Conservation (phyloP, 2,797 vertebrate genomes). For the Gymnothorax javanicus region DNA sequence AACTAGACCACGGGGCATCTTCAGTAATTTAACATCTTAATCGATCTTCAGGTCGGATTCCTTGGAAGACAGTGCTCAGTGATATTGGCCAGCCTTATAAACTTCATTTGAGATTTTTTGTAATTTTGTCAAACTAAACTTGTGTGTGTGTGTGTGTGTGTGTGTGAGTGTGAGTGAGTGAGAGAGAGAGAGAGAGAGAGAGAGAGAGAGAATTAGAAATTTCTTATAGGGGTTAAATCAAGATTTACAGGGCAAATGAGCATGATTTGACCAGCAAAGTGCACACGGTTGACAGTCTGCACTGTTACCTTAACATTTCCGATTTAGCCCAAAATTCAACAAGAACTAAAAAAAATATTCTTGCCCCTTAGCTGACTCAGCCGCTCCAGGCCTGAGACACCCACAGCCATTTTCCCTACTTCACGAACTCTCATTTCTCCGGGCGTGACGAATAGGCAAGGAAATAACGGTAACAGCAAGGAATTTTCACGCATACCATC, state of each 20-base stretch:
- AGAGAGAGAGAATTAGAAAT: background rate
- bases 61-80: background rate
- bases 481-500: background rate
- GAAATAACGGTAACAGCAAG: conserved; percentile 3
- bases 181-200: background rate
- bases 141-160: too few species aligned
- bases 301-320: background rate
- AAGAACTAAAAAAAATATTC: background rate
- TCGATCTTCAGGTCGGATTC: background rate
- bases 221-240: background rate
- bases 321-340: conserved; percentile 1
- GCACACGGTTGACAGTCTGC: background rate
- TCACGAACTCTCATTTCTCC: background rate
- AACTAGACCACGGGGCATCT: background rate
- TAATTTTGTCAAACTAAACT: background rate
- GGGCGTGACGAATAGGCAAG: background rate
- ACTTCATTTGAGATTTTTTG: background rate
- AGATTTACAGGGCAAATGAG: background rate
- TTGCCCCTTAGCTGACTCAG: background rate
- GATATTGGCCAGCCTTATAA: background rate
- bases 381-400: background rate
- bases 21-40: too few species aligned
- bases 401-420: background rate
- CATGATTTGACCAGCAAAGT: background rate
- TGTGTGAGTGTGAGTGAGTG: too few species aligned